A percentile compares a stretch with the other conserved stretches of the same genome.
Evolutionary conservation across 1,140 invertebrate species (phyloP).

Genomic region (Odontomachus brunneus): DNA sequence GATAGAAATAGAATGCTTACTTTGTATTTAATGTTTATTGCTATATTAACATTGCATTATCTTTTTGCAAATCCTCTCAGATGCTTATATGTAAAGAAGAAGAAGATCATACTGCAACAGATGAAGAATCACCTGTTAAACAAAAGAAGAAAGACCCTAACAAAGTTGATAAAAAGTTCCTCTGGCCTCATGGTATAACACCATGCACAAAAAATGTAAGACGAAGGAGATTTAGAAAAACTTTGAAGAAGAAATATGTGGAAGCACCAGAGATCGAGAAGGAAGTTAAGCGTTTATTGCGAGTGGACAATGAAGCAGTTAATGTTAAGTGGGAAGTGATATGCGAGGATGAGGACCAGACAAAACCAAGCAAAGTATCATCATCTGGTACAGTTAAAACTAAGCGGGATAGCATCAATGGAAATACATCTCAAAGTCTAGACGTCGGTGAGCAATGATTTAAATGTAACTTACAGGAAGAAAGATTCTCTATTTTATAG

Average conservation of each 20-base stretch:
- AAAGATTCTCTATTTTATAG: neutral
- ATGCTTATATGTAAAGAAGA: conserved; percentile 95
- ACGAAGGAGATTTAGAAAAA: conserved; percentile 96
- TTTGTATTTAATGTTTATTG: neutral
- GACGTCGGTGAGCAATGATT: conserved; percentile 84
- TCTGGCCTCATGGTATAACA: conserved; percentile 97
- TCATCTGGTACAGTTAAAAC: conserved; percentile 86
- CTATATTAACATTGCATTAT: neutral
- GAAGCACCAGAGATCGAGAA: conserved; percentile 99
- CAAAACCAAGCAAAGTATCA: conserved; percentile 86
- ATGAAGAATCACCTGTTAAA: conserved; percentile 93
- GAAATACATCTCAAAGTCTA: conserved; percentile 82
- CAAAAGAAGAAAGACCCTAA: conserved; percentile 96
- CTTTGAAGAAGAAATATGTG: conserved; percentile 97
- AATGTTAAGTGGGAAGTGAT: conserved; percentile 97
- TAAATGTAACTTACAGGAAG: conserved; percentile 16
- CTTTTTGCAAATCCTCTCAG: conserved; percentile 77
- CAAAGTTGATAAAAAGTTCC: conserved; percentile 97
- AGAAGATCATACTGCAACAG: conserved; percentile 90
- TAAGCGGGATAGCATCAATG: conserved; percentile 86
- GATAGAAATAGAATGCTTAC: no score
- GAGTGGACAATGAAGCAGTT: conserved; percentile 96
- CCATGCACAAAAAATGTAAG: conserved; percentile 98
- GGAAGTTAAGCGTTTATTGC: conserved; percentile 95
- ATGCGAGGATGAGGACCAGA: conserved; percentile 93